Evolutionary conservation across 64 coral and sea anemone species (phyloP), one percentile per base, ranked within the genome.

Genomic region (Catalaphyllia jardinei): DNA sequence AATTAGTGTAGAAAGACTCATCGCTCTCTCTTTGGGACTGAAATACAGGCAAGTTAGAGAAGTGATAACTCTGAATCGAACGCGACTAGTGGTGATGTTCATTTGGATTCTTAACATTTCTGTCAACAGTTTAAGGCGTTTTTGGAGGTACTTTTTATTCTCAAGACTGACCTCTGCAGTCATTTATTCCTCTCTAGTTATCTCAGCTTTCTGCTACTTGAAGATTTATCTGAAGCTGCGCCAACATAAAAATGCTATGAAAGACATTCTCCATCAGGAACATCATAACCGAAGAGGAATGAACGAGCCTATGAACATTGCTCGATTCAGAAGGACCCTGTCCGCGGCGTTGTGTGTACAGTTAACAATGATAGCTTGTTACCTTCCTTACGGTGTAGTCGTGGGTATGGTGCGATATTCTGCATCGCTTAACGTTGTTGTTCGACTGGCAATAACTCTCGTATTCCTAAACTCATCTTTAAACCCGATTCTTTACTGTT

Each of bases 1-100:
- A 55, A 79, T 79, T 25, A 79, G 76, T 24, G 49, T 79, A 22
- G 76, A 79, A 50, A 79, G 76, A 28, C 76, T 79, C 29, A 50
- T 79, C 16, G 76, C 76, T 15, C 76, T 79, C 20, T 27, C 10
- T 13, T 15, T 79, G 8, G 52, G 52, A 29, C n/a, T 79, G 27
- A 79, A 29, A 27, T 79, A 79, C 42, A 50, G 22, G 15, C 76
- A 57, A 10, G 15, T 16, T 46, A 46, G 42, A 46, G 42, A 46
- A 57, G 76, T 79, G 2, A 25, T 78, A 3, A 78, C 76, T 22
- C 16, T 79, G 50, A 79, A 20, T 12, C 46, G 76, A 29, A 52
- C 52, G 8, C 76, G 76, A 9, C 1, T 29, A 1, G 13, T 55
- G 8, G 51, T 79, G 10, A 25, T 79, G 9, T 29, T 1, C 22